Conservation (phyloP, 2,888 invertebrate species). For the Heteropelma amictum region DNA sequence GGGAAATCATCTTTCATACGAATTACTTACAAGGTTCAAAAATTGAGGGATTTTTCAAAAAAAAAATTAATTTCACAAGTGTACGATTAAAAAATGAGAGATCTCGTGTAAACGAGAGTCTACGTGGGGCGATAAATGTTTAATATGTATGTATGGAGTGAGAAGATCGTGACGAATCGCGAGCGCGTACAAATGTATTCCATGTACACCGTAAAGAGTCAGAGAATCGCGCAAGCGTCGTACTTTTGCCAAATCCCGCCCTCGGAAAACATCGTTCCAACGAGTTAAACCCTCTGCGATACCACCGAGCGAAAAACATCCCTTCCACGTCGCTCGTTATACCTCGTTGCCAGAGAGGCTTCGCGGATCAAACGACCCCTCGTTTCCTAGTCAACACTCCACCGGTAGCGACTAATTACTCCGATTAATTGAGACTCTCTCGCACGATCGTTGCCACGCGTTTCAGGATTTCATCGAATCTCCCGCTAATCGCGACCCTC, state of each 20-base stretch:
- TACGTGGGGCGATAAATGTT: too few relatives aligned
- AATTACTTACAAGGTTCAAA: too few relatives aligned
- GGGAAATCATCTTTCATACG: too few relatives aligned
- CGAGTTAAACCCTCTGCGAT: constrained; percentile 20
- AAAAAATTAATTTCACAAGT: too few relatives aligned
- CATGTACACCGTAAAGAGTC: constrained; percentile 23
- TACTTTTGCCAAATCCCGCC: constrained; percentile 68
- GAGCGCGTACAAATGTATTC: too few relatives aligned
- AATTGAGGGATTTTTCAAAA: too few relatives aligned
- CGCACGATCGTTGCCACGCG: constrained; percentile 9
- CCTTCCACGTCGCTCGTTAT: constrained; percentile 45
- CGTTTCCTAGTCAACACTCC: constrained; percentile 73
- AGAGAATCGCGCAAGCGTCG: constrained; percentile 69
- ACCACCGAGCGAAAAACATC: constrained; percentile 4
- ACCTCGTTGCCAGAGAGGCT: constrained; percentile 60
- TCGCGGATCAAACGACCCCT: constrained; percentile 66
- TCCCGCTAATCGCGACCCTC: not conserved
- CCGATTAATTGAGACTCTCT: constrained; percentile 70
- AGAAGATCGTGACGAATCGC: too few relatives aligned
- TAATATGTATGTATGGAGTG: too few relatives aligned
- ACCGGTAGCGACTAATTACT: constrained; percentile 73
- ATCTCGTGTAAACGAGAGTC: too few relatives aligned
- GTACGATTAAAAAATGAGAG: too few relatives aligned
- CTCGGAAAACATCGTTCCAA: constrained; percentile 51
- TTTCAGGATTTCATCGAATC: not conserved